Base-by-base conservation (phyloP, 2,888 invertebrate species). In the Horisme vitalbata region DNA sequence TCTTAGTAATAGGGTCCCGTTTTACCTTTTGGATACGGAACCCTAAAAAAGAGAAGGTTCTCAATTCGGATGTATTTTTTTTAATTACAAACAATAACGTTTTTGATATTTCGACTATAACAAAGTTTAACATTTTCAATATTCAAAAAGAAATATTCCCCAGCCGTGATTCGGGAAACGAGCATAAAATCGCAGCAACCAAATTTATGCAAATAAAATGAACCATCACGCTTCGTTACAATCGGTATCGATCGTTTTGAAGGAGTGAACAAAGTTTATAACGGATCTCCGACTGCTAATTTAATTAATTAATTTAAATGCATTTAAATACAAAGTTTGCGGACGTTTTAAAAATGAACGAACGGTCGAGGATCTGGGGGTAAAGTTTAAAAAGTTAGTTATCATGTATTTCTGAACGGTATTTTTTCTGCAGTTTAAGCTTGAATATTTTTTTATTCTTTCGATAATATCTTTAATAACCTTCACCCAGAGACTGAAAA, bases 151-250 rank as follows among this genome's bases (percentile, higher is more conserved):
- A 60, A 62, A 65, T 63, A 61, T 61, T 63, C 65, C 63, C 55
- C 12, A 14, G 4, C 27, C 21, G n/a, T 35, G 27, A 45, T 32
- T 43, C 27, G 15, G 39, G 14, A 26, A 49, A 63, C 62, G 67
- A 67, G 71, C 70, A 78, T 76, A 76, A 82, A 59, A 83, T 79
- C 72, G 69, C 63, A 58, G 70, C 70, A 78, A 78, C 77, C 73
- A 79, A 81, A 83, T 79, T 83, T 82, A 84, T 84, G 83, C 80
- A 83, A 84, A 83, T 83, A 80, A 79, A 83, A 82, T 78, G 75
- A 77, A 72, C 75, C 77, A 76, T 75, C 70, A 76, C 74, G 83
- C 81, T 83, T 83, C 82, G 84, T 84, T 84, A 84, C 79, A 34
- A 41, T 14, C 50, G 61, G 73, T 75, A 82, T 79, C 76, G 75